These are phyloP conservation scores for Galbula dea DNA, from an alignment of 2,113 vertebrate genomes.

Conservation along the genomic window DNA sequence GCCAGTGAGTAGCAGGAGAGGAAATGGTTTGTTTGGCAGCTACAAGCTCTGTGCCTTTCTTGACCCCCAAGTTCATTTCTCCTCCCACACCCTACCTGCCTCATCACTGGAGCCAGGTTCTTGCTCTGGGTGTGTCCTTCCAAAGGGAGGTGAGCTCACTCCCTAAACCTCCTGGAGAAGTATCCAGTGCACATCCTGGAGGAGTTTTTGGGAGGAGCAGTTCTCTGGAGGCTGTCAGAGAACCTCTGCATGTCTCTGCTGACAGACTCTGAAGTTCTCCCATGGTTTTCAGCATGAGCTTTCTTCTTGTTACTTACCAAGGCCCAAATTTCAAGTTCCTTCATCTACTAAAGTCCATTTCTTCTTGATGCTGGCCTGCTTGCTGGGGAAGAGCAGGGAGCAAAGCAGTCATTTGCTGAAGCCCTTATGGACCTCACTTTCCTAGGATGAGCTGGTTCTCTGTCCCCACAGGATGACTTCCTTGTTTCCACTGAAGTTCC, in stretches of 20 bases:
- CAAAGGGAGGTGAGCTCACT: neutral
- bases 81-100: neutral
- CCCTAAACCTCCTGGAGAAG: neutral
- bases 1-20: slow-evolving; percentile 53
- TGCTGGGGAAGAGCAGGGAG: neutral
- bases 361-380: neutral
- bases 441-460: neutral
- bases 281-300: neutral
- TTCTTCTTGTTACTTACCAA: neutral
- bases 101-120: neutral
- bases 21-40: accelerated
- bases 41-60: neutral
- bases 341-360: neutral
- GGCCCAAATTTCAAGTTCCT: neutral
- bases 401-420: neutral
- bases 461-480: accelerated
- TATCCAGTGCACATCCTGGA: neutral
- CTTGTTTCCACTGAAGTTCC: neutral
- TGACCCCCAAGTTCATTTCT: neutral
- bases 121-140: neutral
- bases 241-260: neutral
- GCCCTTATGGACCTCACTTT: neutral
- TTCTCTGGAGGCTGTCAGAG: neutral
- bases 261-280: neutral
- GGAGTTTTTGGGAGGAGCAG: neutral